Evolutionary conservation across 23 tunicate genomes (phyloP), one percentile per base, ranked within the genome.

Genomic region (Corella eumyota): DNA sequence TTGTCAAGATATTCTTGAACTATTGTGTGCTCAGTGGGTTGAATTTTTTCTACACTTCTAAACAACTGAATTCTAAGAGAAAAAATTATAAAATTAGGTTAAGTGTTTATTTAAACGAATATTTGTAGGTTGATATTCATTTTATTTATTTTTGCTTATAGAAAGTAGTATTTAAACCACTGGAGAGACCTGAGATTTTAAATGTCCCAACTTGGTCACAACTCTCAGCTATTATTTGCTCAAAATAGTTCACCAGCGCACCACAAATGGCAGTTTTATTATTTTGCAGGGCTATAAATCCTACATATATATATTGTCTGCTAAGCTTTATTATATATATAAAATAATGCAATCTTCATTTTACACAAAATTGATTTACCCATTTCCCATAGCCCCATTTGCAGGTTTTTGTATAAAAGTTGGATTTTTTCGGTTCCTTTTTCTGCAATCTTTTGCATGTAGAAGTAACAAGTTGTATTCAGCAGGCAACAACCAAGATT

Each of bases 361-460:
- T n/a, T n/a, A n/a, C n/a, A n/a, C n/a, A n/a, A n/a, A n/a, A n/a
- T 28, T 58, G 5, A 9, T 51, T 2, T 50, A 72, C 95, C 95
- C 95, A 60, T 85, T 76, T 38, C 95, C 95, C 95, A 85, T 85
- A 3, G 95, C 95, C 17, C 95, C 95, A 76, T 85, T 85, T 17
- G 82, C 58, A 21, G 95, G 95, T 58, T 85, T 85, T 30, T 66
- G 74, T 45, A 85, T 85, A 44, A 68, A 85, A 30, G 95, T 76
- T 32, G 44, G 32, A 31, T 27, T 25, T 58, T 76, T 76, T 36
- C 63, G 35, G 17, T 76, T 70, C 19, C 45, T 57, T 45, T 85
- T 85, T 38, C 61, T 59, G 5, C 37, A 47, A 48, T 85, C 95
- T 58, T 70, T 48, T 9, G 71, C 75, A 70, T 85, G 60, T 7